phyloP scores from a whole-genome alignment of 1,140 invertebrate genomes.

The Micrasema longulum region DNA sequence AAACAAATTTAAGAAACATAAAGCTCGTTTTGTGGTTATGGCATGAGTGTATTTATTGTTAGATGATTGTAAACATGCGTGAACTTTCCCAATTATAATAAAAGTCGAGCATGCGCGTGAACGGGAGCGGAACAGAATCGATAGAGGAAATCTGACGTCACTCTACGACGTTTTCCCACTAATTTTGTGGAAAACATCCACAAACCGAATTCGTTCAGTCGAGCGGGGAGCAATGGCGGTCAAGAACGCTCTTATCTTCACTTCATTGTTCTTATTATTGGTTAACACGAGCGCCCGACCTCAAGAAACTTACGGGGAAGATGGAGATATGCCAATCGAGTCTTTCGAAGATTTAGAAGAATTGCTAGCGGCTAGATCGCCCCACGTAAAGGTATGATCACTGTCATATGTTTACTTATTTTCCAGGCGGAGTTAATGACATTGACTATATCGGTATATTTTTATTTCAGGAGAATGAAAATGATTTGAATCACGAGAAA shows the following conservation, averaged over 20 bases:
- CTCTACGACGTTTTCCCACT: slow-evolving; percentile 15
- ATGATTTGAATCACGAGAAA: slow-evolving; percentile 33
- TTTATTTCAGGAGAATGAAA: slow-evolving; percentile 48
- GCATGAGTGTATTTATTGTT: too few relatives aligned
- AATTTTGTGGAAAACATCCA: slow-evolving; percentile 21
- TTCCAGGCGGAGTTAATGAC: too few relatives aligned
- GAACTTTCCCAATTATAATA: slow-evolving; percentile 4
- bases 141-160: slow-evolving; percentile 25
- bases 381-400: slow-evolving; percentile 39
- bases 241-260: slow-evolving; percentile 29
- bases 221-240: slow-evolving; percentile 38
- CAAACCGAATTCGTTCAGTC: slow-evolving; percentile 24
- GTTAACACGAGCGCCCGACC: slow-evolving; percentile 13
- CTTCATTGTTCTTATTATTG: slow-evolving; percentile 3
- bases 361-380: slow-evolving; percentile 53
- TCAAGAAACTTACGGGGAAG: slow-evolving; percentile 31
- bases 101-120: slow-evolving; percentile 14
- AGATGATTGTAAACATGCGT: slow-evolving; percentile 3
- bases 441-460: too few relatives aligned
- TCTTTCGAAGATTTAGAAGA: slow-evolving; percentile 58
- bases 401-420: slow-evolving; percentile 27
- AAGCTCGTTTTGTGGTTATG: too few relatives aligned
- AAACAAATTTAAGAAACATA: too few relatives aligned
- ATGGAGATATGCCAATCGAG: slow-evolving; percentile 34
- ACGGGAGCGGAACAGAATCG: neutral